Conservation (phyloP, 1,140 invertebrate genomes). For the Sminthurinus signatus region DNA sequence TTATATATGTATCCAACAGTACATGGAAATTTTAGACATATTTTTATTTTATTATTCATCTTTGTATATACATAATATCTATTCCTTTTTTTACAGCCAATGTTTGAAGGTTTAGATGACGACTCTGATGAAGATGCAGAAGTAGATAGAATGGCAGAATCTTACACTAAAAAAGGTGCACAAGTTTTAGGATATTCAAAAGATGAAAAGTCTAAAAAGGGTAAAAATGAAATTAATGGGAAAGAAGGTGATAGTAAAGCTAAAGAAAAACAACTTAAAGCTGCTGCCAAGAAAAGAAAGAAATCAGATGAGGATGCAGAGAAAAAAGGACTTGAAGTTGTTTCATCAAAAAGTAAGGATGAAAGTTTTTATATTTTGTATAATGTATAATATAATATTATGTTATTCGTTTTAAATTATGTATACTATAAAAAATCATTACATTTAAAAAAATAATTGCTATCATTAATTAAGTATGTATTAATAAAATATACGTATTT, state of each 20-base stretch:
- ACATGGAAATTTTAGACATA: no score
- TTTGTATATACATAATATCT: no score
- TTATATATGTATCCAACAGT: no score
- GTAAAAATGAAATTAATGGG: constrained; percentile 42
- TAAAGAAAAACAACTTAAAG: not conserved
- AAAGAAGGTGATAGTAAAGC: constrained; percentile 29
- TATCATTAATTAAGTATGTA: no score
- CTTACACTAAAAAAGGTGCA: constrained; percentile 52
- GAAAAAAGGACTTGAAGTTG: not conserved
- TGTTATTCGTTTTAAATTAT: no score
- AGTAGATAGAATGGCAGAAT: constrained; percentile 67
- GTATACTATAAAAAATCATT: no score
- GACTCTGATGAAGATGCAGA: constrained; percentile 82
- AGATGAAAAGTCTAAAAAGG: constrained; percentile 8
- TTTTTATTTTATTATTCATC: no score
- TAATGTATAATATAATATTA: no score
- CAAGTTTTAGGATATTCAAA: constrained; percentile 34
- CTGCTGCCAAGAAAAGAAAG: no score
- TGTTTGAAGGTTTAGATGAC: constrained; percentile 71
- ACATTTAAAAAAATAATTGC: no score
- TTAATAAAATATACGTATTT: not conserved
- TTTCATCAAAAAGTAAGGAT: constrained; percentile 45
- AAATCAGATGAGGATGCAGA: no score
- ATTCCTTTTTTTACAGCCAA: constrained; percentile 57
- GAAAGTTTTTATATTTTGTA: constrained; percentile 23